Conservation (phyloP, 2,113 vertebrate species). For the Arizona elegans region DNA sequence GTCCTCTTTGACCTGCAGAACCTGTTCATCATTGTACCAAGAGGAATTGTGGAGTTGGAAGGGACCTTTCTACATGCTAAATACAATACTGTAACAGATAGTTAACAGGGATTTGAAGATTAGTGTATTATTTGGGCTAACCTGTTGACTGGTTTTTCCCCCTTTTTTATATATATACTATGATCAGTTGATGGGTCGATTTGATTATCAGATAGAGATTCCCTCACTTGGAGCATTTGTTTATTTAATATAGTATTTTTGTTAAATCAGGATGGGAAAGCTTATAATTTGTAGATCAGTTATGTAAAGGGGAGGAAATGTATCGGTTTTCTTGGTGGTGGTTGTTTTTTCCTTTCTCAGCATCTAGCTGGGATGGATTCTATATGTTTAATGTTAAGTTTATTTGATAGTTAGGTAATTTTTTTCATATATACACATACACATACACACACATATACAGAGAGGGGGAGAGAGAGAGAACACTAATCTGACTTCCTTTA, state of each 20-base stretch:
- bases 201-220: background rate
- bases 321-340: background rate
- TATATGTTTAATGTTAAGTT: background rate
- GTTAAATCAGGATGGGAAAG: background rate
- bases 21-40: background rate
- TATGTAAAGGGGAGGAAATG: background rate
- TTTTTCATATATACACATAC: no score
- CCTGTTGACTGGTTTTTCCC: background rate
- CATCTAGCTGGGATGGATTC: background rate
- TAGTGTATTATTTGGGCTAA: background rate
- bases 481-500: background rate
- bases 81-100: background rate
- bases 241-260: background rate
- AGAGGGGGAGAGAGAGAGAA: no score
- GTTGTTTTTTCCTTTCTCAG: background rate
- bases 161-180: background rate
- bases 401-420: background rate
- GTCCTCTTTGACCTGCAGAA: background rate
- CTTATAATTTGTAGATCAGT: background rate
- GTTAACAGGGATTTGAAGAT: background rate
- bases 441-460: no score
- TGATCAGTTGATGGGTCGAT: background rate
- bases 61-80: background rate
- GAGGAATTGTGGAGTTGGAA: background rate
- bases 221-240: background rate